Base-by-base conservation (phyloP, 2,113 vertebrate species). In the Clarias magur region DNA sequence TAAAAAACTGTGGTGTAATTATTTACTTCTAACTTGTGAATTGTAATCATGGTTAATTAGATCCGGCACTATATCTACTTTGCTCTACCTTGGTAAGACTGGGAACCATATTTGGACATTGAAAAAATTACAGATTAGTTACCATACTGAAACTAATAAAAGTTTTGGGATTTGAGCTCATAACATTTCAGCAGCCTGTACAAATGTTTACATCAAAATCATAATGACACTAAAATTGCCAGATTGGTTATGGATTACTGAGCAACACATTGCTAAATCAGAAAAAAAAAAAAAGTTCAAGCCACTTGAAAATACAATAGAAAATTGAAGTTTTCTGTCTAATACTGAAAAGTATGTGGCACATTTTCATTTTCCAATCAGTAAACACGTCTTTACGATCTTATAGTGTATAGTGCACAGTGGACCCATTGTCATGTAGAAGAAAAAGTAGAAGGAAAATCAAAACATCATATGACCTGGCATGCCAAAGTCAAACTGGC, bases 301-400 rank as follows among this genome's bases (percentile, higher is more conserved):
- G 11, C n/a, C 73, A 56, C 12, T 27, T 65, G 25, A n/a, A 65
- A 70, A 70, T 34, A 34, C 6, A 7, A 72, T 57, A 11, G 67
- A 67, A 62, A 75, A 73, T 72, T 60, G 19, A 13, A 65, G 19
- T 72, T 56, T 60, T 57, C 67, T 27, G 4, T 85, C 68, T 42
- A 80, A 63, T 16, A 68, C 72, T 81, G 84, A 80, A 10, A 78
- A 83, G 13, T 10, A 38, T 34, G 83, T 86, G 83, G 80, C 83
- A 88, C 62, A 17, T 76, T 70, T 86, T 27, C 60, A 63, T 79
- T 57, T 30, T 27, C 23, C 1, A 65, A 19, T 75, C 65, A 78
- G 83, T 70, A 85, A 89, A 89, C 86, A 85, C 72, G 79, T 87
- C 63, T 25, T 10, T 27, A 53, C 17, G 16, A 72, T 34, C 59